Evolutionary conservation across 2,113 vertebrate genomes (phyloP).

Genomic region (Uria lomvia): DNA sequence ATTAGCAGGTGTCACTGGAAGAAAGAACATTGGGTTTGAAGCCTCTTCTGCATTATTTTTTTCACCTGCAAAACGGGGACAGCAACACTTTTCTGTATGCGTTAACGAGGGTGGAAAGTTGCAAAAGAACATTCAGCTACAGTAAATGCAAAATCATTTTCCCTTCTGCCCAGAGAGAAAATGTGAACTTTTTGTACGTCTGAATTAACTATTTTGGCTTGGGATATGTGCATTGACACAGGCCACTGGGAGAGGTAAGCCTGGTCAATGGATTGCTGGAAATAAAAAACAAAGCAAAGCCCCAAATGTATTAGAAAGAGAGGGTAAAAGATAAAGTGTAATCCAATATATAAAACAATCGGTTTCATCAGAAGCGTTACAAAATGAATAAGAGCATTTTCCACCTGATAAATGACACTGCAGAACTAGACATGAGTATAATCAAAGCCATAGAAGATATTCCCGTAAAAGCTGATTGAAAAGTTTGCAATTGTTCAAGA

Average conservation of each 20-base stretch:
- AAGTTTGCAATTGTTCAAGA: neutral
- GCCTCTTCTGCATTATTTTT: neutral
- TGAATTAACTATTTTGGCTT: neutral
- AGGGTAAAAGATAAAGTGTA: neutral
- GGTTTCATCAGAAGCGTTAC: neutral
- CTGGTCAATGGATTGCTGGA: neutral
- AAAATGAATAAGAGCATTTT: neutral
- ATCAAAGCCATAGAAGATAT: neutral
- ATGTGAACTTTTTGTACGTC: neutral
- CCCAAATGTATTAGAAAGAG: neutral
- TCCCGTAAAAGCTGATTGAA: neutral
- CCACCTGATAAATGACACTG: neutral
- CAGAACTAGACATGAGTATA: neutral
- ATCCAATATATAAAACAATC: neutral
- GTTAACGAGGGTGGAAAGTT: neutral
- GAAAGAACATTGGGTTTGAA: neutral
- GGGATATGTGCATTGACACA: neutral
- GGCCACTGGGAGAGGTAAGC: neutral
- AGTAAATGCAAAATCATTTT: neutral
- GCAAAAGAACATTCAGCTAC: neutral
- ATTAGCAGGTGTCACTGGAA: neutral
- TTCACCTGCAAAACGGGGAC: neutral
- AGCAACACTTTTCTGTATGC: neutral
- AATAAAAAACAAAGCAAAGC: neutral
- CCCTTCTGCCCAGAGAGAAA: neutral